phyloP scores from a whole-genome alignment of 2,113 vertebrate genomes.

The Channa argus region DNA sequence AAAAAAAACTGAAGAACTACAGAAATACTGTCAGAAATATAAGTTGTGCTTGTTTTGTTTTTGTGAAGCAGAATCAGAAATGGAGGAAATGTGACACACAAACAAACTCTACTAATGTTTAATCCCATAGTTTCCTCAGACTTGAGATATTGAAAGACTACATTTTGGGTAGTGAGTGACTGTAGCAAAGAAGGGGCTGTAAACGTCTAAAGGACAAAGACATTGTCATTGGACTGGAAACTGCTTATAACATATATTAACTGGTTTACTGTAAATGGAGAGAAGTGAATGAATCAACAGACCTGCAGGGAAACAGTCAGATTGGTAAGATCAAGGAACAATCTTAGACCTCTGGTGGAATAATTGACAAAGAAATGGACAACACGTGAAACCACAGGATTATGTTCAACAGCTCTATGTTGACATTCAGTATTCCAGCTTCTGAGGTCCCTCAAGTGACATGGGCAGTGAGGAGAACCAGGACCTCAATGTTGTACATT shows the following conservation, averaged over 20 bases:
- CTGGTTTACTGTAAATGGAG: neutral
- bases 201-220: neutral
- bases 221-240: neutral
- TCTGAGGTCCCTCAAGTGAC: slow-evolving; percentile 6
- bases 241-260: slow-evolving; percentile 3
- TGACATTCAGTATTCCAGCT: slow-evolving; percentile 1
- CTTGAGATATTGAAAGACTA: slow-evolving; percentile 13
- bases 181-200: neutral
- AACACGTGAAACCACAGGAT: slow-evolving; percentile 25
- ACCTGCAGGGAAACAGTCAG: neutral
- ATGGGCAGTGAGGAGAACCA: slow-evolving; percentile 10
- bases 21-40: slow-evolving; percentile 55
- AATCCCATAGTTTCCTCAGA: too few relatives aligned
- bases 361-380: slow-evolving; percentile 6
- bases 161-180: neutral
- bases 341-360: slow-evolving; percentile 21
- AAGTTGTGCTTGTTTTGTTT: slow-evolving; percentile 68
- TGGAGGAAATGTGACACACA: slow-evolving; percentile 9
- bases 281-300: slow-evolving; percentile 6
- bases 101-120: too few relatives aligned
- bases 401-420: slow-evolving; percentile 6
- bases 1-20: slow-evolving; percentile 52
- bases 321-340: neutral
- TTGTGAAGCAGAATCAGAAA: slow-evolving; percentile 39
- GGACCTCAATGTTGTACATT: slow-evolving; percentile 68